Evolutionary conservation across 1,140 invertebrate genomes (phyloP), one percentile per base, ranked within the genome.

Genomic region (Leguminivora glycinivorella): DNA sequence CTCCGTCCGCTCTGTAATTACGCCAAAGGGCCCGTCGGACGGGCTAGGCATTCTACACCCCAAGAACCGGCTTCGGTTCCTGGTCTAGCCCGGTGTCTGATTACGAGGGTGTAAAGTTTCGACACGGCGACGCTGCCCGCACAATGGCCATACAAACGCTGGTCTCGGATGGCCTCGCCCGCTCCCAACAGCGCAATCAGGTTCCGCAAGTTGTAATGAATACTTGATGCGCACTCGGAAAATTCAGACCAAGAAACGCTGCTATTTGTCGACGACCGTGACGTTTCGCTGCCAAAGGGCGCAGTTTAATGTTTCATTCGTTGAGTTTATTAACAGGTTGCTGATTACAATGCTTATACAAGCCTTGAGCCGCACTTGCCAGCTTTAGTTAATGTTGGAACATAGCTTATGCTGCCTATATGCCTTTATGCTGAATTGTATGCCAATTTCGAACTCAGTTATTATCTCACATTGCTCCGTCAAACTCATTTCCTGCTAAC

Each of bases 91-190:
- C 14, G 70, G 75, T 83, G 77, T 87, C 80, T 75, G 72, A 83
- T 89, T 89, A 79, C 84, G 70, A 68, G 67, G 75, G 83, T 88
- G 79, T 89, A 73, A 73, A 68, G 82, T 89, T 87, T 80, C 87
- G 80, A 72, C 81, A 58, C 26, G 69, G 72, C 60, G 77, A 60
- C 76, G 77, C 75, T 72, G 70, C 12, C 26, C 70, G 71, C 79
- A 87, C 84, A 88, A 88, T 52, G 47, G 47, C 47, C 47, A 47
- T 86, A 82, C 78, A 75, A 78, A 82, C 78, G 70, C 43, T 70
- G 78, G 75, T 79, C 58, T 63, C 58, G 58, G 58, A 63, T 63
- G 58, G 58, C 58, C 58, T 63, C 58, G 58, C 58, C 17, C n/a
- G 26, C 26, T 31, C 24, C 25, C 56, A 38, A 38, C 34, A 38